Evolutionary conservation across 2,888 invertebrate species (phyloP), one percentile per base, ranked within the genome.

Genomic region (Teleiodes luculella): DNA sequence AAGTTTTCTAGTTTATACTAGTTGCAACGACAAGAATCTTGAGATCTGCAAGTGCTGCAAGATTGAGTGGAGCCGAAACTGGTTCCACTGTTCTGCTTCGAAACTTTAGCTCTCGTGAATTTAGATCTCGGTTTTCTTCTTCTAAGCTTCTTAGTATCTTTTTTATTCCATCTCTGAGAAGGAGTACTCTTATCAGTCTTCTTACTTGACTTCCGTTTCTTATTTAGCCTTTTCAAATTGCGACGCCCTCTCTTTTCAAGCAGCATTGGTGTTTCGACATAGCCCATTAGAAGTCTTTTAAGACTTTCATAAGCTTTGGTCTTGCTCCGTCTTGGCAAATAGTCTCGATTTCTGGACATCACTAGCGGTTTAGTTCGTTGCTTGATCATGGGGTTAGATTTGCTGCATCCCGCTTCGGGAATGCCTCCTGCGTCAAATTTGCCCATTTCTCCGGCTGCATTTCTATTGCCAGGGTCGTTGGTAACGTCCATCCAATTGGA

Each of bases 271-370:
- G 24, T 24, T 10, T 8, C 11, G 13, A 36, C 6, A 24, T 20
- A n/a, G 14, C 35, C 24, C 8, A 8, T 14, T 0, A 14, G 13
- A 0, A 39, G 62, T 8, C 60, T 63, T 37, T 60, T 59, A 18
- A 78, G 33, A 35, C 66, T 35, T 33, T 65, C 59, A 31, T 57
- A 62, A 1, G 76, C 76, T 28, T 55, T 70, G 11, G 56, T 66
- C 52, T 79, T 78, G 3, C 74, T 63, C 16, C 62, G 60, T 20
- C 78, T 62, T 0, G 70, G 68, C 35, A 74, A 57, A 57, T n/a
- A n/a, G 18, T 41, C 31, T 30, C 64, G 56, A 30, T 20, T 18
- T 36, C 31, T 24, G 13, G 18, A 20, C 35, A 8, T 6, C 24
- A 24, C 1, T 18, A 13, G 8, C 8, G 20, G 4, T 18, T n/a